Conservation (phyloP, 35 echinoderm and acorn worm species). For the Holothuria glaberrima region DNA sequence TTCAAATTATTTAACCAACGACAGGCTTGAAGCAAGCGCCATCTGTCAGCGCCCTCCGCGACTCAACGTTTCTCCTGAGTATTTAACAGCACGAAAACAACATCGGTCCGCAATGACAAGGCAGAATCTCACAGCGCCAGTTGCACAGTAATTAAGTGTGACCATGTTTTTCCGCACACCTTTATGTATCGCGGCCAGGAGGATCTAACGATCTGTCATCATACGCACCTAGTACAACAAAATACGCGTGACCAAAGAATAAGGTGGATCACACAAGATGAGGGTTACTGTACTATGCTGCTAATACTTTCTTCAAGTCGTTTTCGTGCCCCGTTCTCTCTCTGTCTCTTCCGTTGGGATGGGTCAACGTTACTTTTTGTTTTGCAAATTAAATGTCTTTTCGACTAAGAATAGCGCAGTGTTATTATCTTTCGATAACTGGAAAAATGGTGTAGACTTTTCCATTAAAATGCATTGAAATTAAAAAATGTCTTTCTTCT, state of each 20-base stretch:
- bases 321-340: too few relatives aligned
- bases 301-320: too few relatives aligned
- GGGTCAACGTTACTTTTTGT: too few relatives aligned
- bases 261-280: conserved; percentile 45
- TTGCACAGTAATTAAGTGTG: conserved; percentile 52
- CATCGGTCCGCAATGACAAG: conserved; percentile 22
- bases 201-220: conserved; percentile 52
- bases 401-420: too few relatives aligned
- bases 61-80: neutral
- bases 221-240: conserved; percentile 34
- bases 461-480: too few relatives aligned
- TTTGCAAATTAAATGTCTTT: too few relatives aligned
- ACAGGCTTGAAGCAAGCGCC: conserved; percentile 44
- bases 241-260: conserved; percentile 36
- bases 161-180: conserved; percentile 61
- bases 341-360: too few relatives aligned
- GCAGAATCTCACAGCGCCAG: neutral
- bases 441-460: too few relatives aligned
- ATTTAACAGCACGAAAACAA: neutral
- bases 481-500: too few relatives aligned
- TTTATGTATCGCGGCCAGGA: conserved; percentile 55
- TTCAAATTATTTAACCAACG: conserved; percentile 34
- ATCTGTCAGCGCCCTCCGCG: conserved; percentile 30
- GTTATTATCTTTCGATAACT: too few relatives aligned
- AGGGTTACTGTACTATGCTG: conserved; percentile 44